These are phyloP conservation scores for Frieseomelitta varia DNA, from an alignment of 1,140 invertebrate species.

Conservation along the genomic window DNA sequence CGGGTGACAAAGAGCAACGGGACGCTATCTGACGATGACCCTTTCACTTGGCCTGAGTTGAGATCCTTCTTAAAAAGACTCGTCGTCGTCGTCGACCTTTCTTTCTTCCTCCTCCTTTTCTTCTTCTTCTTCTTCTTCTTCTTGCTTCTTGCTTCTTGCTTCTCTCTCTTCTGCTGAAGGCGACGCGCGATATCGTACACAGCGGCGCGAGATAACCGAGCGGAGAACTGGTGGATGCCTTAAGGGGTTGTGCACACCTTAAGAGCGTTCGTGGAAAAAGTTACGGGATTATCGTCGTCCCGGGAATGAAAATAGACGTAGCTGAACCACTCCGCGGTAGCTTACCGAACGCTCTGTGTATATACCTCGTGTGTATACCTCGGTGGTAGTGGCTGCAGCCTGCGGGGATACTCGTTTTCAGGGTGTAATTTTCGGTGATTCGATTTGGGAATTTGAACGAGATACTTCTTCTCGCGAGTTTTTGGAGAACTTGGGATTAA, in stretches of 20 bases:
- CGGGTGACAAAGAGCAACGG: slow-evolving; percentile 39
- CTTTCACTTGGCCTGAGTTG: slow-evolving; percentile 43
- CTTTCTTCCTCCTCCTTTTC: background rate
- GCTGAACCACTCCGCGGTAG: background rate
- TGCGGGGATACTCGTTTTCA: background rate
- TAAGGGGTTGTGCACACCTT: slow-evolving; percentile 38
- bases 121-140: background rate
- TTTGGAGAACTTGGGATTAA: background rate
- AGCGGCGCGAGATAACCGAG: slow-evolving; percentile 40
- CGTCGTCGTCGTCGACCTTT: background rate
- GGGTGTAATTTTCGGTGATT: background rate
- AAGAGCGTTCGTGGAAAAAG: slow-evolving; percentile 30
- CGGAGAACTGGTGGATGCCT: slow-evolving; percentile 22
- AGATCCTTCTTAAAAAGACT: slow-evolving; percentile 40
- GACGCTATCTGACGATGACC: slow-evolving; percentile 44
- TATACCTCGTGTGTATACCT: background rate
- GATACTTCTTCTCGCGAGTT: background rate
- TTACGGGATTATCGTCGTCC: slow-evolving; percentile 36
- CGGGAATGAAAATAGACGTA: slow-evolving; percentile 23
- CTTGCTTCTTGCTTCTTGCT: background rate
- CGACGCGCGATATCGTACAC: slow-evolving; percentile 36
- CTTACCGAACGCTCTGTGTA: background rate
- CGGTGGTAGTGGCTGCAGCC: background rate
- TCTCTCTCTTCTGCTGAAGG: background rate
- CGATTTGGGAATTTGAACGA: background rate